These are phyloP conservation scores for Harpegnathos saltator DNA, from an alignment of 1,140 invertebrate genomes.

Conservation along the genomic window DNA sequence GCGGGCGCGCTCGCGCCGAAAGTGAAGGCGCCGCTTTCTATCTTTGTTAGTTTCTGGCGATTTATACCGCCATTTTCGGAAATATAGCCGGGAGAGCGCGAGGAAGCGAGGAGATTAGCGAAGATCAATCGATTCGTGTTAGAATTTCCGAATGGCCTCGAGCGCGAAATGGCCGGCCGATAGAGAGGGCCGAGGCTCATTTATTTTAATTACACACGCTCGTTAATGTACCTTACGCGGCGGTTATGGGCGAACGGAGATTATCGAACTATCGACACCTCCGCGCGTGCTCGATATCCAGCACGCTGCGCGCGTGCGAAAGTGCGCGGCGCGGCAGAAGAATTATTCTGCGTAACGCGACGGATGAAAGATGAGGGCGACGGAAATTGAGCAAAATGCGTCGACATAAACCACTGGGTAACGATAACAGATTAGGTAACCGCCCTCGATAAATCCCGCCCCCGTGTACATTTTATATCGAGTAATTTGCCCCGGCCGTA, in stretches of 20 bases:
- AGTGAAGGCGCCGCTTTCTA: neutral
- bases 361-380: neutral
- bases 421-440: slow-evolving; percentile 26
- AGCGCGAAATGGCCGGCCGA: neutral
- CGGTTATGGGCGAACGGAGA: slow-evolving; percentile 8
- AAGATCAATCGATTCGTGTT: slow-evolving; percentile 68
- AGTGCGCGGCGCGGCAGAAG: slow-evolving; percentile 16
- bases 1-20: neutral
- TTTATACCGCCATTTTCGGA: slow-evolving; percentile 27
- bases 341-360: slow-evolving; percentile 31
- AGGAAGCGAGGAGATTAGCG: slow-evolving; percentile 35
- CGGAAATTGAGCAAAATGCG: slow-evolving; percentile 25
- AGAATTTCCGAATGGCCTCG: slow-evolving; percentile 67
- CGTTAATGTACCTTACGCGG: slow-evolving; percentile 66
- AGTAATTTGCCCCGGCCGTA: neutral
- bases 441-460: slow-evolving; percentile 10
- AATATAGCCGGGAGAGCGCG: slow-evolving; percentile 10
- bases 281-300: neutral
- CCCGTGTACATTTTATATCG: neutral
- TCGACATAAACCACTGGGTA: slow-evolving; percentile 2
- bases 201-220: slow-evolving; percentile 70
- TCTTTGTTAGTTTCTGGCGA: neutral
- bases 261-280: slow-evolving; percentile 51
- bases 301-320: neutral
- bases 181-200: slow-evolving; percentile 48